These are phyloP conservation scores for Aselliscus stoliczkanus DNA, from an alignment of 2,797 vertebrate genomes.

Conservation along the genomic window DNA sequence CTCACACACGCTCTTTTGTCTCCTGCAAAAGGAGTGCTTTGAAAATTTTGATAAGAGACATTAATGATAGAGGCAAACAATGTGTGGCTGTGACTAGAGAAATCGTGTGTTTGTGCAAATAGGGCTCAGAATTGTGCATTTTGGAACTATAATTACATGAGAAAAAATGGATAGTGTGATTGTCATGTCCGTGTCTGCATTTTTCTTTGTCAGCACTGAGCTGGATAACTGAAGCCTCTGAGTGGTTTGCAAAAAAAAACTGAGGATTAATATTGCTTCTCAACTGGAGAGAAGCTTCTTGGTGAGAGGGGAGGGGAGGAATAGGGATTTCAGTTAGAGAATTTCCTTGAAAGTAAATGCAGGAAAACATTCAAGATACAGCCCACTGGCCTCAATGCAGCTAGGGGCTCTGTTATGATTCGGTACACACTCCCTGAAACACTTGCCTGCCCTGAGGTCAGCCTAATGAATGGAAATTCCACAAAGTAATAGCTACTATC, in stretches of 20 bases:
- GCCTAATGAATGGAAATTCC: constrained; percentile 40
- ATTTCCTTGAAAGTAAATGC: constrained; percentile 49
- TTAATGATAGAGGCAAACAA: neutral
- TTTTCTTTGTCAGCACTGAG: constrained; percentile 39
- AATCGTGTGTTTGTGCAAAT: neutral
- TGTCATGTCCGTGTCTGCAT: neutral
- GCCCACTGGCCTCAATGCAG: neutral
- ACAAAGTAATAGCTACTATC: neutral
- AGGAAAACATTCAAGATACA: neutral
- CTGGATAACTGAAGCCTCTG: constrained; percentile 8
- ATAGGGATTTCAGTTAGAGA: constrained; percentile 16
- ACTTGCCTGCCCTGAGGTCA: constrained; percentile 25
- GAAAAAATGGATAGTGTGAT: neutral
- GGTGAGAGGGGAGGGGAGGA: neutral
- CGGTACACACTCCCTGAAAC: neutral
- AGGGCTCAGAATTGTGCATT: neutral
- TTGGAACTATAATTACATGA: constrained; percentile 12
- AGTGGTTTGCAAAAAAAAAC: constrained; percentile 12
- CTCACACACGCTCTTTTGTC: neutral
- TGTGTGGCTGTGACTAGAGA: neutral
- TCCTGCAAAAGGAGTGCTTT: neutral
- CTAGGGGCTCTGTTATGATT: constrained; percentile 48
- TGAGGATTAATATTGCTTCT: constrained; percentile 40
- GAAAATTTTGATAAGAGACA: constrained; percentile 7
- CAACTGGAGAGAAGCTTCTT: constrained; percentile 23